A percentile compares a stretch with the other conserved stretches of the same genome.
phyloP scores from a whole-genome alignment of 1,140 invertebrate species.

The Mylabris phalerata region DNA sequence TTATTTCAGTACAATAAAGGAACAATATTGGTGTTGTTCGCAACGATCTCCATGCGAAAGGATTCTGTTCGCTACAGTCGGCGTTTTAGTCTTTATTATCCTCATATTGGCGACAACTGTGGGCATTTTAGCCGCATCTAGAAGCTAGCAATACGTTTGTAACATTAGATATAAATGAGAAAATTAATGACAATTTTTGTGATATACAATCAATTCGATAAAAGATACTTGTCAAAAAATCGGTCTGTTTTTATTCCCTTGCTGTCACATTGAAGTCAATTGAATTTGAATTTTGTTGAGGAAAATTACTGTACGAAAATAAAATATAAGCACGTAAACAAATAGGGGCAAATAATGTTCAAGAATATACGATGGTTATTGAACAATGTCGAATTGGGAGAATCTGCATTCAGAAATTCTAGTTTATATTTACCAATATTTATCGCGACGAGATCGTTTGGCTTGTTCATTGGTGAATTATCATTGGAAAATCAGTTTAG shows the following conservation, averaged over 20 bases:
- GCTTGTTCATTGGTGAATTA: neutral
- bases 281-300: too few relatives aligned
- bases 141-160: too few relatives aligned
- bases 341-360: neutral
- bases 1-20: slow-evolving; percentile 20
- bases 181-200: too few relatives aligned
- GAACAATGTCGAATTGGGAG: neutral
- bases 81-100: slow-evolving; percentile 1
- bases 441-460: neutral
- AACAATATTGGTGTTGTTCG: slow-evolving; percentile 27
- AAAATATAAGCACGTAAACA: too few relatives aligned
- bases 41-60: slow-evolving; percentile 20
- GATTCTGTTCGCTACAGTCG: slow-evolving; percentile 15
- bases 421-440: neutral
- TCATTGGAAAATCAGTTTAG: neutral
- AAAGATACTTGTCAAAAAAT: too few relatives aligned
- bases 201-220: too few relatives aligned
- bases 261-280: too few relatives aligned
- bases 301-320: too few relatives aligned
- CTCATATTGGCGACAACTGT: too few relatives aligned
- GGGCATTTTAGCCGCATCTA: too few relatives aligned
- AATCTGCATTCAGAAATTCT: neutral
- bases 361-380: neutral
- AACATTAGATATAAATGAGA: too few relatives aligned
- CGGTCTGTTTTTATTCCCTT: too few relatives aligned